A percentile compares a stretch with the other conserved stretches of the same genome.
phyloP scores from a whole-genome alignment of 2,113 vertebrate species.

The Pelecanus crispus region DNA sequence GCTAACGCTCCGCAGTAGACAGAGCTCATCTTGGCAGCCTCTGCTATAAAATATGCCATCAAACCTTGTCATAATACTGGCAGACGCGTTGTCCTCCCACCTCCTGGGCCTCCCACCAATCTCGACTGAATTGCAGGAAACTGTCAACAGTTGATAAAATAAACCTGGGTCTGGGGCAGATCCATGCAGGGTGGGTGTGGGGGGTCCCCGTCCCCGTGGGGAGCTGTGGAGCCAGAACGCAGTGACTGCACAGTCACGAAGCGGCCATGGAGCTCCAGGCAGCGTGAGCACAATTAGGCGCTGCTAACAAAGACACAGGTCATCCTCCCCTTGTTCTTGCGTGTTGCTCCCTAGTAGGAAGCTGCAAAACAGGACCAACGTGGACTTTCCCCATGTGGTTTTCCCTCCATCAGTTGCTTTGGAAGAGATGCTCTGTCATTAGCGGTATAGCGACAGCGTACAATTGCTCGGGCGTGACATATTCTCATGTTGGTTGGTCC shows the following conservation, averaged over 20 bases:
- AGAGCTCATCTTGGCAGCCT: constrained; percentile 23
- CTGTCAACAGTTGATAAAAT: background rate
- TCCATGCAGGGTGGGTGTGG: fast-evolving
- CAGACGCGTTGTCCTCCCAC: background rate
- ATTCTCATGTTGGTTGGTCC: background rate
- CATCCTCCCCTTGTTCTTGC: background rate
- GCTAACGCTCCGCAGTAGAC: background rate
- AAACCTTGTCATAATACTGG: constrained; percentile 40
- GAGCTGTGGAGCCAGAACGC: fast-evolving
- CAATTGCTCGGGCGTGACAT: fast-evolving
- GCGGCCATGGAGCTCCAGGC: background rate
- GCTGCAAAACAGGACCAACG: background rate
- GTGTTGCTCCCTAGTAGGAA: background rate
- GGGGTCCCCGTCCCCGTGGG: background rate
- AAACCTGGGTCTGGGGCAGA: background rate
- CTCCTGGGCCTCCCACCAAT: background rate
- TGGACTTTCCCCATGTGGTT: background rate
- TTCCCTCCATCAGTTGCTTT: background rate
- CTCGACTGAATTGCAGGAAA: background rate
- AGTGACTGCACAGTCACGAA: background rate
- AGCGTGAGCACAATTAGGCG: fast-evolving
- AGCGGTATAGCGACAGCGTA: fast-evolving
- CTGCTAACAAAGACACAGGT: background rate
- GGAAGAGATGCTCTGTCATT: background rate
- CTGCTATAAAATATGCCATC: background rate